Percentiles rank a stretch among this genome's conserved stretches.
Conservation (phyloP, 2,888 invertebrate species). For the Drosophila merina region DNA sequence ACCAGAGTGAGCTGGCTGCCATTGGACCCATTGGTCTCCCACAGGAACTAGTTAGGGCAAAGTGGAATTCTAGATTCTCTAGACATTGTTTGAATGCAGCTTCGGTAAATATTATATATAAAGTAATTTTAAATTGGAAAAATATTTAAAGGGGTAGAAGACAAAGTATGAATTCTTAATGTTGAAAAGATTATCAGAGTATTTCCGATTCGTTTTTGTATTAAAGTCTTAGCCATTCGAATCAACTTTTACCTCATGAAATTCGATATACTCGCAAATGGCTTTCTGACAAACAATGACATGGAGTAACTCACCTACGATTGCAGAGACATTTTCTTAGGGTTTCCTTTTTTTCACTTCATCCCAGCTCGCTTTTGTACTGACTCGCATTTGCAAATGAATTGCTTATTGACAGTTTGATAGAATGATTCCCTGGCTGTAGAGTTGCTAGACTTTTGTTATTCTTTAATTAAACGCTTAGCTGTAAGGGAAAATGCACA, state of each 20-base stretch:
- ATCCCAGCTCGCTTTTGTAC: slow-evolving; percentile 24
- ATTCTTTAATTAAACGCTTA: slow-evolving; percentile 69
- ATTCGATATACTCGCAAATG: slow-evolving; percentile 72
- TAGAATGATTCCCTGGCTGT: slow-evolving; percentile 66
- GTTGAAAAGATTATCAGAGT: slow-evolving; percentile 4
- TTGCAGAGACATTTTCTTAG: slow-evolving; percentile 45
- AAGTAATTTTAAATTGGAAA: neutral
- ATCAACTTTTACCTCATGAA: slow-evolving; percentile 43
- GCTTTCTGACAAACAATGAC: slow-evolving; percentile 79
- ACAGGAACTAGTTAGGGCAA: neutral
- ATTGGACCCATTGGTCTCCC: slow-evolving; percentile 41
- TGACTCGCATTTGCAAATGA: slow-evolving; percentile 74
- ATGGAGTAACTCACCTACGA: slow-evolving; percentile 64
- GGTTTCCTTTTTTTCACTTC: slow-evolving; percentile 26
- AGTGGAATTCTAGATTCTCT: slow-evolving; percentile 2
- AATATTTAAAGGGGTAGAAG: neutral
- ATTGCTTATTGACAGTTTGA: slow-evolving; percentile 80
- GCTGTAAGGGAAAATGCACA: slow-evolving; percentile 28
- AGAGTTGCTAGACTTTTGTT: slow-evolving; percentile 61
- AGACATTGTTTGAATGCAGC: neutral
- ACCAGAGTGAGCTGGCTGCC: slow-evolving; percentile 28
- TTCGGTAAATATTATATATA: too few species aligned
- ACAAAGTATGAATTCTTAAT: too few species aligned
- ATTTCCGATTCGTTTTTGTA: neutral
- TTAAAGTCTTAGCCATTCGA: slow-evolving; percentile 12